Evolutionary conservation across 2,797 vertebrate species (phyloP).

Genomic region (Pipistrellus nathusii): DNA sequence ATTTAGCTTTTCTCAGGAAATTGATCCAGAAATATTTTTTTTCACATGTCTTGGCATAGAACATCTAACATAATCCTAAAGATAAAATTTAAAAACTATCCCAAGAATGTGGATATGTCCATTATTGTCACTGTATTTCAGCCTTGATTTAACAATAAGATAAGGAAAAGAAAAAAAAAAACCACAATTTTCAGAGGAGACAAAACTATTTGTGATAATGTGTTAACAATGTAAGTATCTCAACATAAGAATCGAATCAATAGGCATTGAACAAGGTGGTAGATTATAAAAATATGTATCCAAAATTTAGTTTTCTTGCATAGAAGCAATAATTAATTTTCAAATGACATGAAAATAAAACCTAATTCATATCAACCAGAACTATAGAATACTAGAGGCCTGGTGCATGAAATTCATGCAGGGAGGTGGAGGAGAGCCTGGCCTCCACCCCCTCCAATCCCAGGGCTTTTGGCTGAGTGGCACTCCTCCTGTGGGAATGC

Average conservation of each 20-base stretch:
- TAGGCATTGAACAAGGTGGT: not conserved
- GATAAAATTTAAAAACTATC: not conserved
- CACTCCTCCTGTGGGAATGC: too few relatives aligned
- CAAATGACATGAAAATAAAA: not conserved
- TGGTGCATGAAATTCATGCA: too few relatives aligned
- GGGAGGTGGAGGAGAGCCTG: too few relatives aligned
- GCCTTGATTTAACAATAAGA: not conserved
- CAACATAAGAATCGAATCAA: not conserved
- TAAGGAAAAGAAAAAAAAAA: not conserved
- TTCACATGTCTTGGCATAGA: not conserved
- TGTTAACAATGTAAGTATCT: not conserved
- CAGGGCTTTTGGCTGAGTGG: too few relatives aligned
- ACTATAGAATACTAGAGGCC: not conserved
- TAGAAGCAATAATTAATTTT: not conserved
- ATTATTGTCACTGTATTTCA: not conserved
- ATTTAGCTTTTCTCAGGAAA: slow-evolving; percentile 42
- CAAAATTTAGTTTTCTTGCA: not conserved
- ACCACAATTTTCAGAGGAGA: not conserved
- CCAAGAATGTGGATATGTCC: not conserved
- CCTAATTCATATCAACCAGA: not conserved
- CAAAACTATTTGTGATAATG: not conserved
- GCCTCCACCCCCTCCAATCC: too few relatives aligned
- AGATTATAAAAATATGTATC: not conserved
- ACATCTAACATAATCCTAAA: not conserved
- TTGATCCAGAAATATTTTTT: not conserved